phyloP scores from a whole-genome alignment of 2,888 invertebrate genomes.

The Synanthedon vespiformis region DNA sequence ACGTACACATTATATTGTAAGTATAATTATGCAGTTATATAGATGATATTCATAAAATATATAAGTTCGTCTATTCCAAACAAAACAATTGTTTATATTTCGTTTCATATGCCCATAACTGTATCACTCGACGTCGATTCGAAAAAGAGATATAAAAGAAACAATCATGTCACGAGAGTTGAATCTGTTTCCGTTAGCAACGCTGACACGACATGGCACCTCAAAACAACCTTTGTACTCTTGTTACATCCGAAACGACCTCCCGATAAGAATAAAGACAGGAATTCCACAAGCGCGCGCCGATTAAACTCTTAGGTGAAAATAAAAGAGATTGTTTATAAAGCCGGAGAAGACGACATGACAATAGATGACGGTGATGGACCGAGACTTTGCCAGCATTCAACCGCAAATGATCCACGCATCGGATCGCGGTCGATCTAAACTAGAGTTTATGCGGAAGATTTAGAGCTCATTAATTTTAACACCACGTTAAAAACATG shows the following conservation, averaged over 20 bases:
- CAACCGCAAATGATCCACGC: conserved; percentile 17
- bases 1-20: too few species aligned
- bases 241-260: conserved; percentile 57
- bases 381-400: conserved; percentile 39
- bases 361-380: conserved; percentile 66
- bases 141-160: conserved; percentile 17
- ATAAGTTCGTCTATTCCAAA: too few species aligned
- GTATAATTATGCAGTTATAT: too few species aligned
- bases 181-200: conserved; percentile 37
- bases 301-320: conserved; percentile 66
- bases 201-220: conserved; percentile 56
- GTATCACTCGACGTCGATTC: conserved; percentile 15
- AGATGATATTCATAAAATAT: too few species aligned
- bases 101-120: conserved; percentile 9
- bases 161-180: conserved; percentile 41
- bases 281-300: conserved; percentile 61
- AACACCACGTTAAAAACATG: conserved; percentile 52
- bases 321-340: conserved; percentile 70
- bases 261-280: conserved; percentile 63
- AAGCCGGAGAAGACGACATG: conserved; percentile 63
- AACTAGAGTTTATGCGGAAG: conserved; percentile 54
- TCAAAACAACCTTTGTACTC: conserved; percentile 65
- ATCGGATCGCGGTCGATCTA: conserved; percentile 27
- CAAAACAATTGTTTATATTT: neutral
- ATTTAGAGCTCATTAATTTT: conserved; percentile 66